phyloP scores from a whole-genome alignment of 2,888 invertebrate species.

The Noctua comes region DNA sequence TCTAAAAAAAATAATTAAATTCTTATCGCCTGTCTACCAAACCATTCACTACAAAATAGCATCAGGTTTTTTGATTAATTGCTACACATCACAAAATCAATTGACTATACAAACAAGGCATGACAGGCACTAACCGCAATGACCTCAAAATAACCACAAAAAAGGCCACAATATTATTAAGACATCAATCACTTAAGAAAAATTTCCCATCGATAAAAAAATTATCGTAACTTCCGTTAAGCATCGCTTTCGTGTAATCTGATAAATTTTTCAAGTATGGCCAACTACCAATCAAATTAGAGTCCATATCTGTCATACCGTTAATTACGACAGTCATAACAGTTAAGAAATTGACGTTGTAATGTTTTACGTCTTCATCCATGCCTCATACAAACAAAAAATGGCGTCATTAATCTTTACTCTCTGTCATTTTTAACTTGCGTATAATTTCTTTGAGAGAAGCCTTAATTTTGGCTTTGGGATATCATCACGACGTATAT shows the following conservation, averaged over 20 bases:
- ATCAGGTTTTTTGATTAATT: constrained; percentile 31
- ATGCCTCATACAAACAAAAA: constrained; percentile 78
- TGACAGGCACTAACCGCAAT: constrained; percentile 50
- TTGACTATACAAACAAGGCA: constrained; percentile 43
- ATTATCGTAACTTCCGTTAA: constrained; percentile 63
- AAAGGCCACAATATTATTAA: constrained; percentile 68
- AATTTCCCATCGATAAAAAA: constrained; percentile 50
- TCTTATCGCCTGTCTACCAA: not conserved
- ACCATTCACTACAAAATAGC: not conserved
- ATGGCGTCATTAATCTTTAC: constrained; percentile 61
- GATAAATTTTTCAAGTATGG: constrained; percentile 65
- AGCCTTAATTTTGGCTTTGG: constrained; percentile 64
- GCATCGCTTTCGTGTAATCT: constrained; percentile 73
- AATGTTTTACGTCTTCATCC: constrained; percentile 83
- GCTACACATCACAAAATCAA: constrained; percentile 51
- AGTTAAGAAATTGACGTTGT: constrained; percentile 70
- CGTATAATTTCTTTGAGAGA: constrained; percentile 71
- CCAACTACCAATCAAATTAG: constrained; percentile 79
- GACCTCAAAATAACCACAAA: constrained; percentile 54
- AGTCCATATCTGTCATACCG: constrained; percentile 72
- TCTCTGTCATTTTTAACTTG: constrained; percentile 67
- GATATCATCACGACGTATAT: constrained; percentile 75
- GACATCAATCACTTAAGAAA: constrained; percentile 69
- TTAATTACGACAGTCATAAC: constrained; percentile 77
- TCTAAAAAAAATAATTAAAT: not conserved